Conservation (phyloP, 2,888 invertebrate species). For the Tetanocera ferruginea region DNA sequence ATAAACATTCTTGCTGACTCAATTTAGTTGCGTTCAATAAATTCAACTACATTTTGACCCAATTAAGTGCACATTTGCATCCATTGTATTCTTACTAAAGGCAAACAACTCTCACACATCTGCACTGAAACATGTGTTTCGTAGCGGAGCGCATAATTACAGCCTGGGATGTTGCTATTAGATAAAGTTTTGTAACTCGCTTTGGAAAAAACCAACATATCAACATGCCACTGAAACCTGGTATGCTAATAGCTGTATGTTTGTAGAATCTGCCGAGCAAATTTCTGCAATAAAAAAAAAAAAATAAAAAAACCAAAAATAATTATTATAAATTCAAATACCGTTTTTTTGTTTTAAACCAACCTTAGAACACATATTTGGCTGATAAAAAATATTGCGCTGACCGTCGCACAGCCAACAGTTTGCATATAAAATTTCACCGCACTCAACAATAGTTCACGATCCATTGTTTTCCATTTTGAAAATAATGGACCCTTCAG, state of each 20-base stretch:
- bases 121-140: neutral
- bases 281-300: constrained; percentile 42
- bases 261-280: constrained; percentile 50
- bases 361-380: constrained; percentile 56
- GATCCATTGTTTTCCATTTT: constrained; percentile 48
- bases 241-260: constrained; percentile 51
- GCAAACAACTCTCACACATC: neutral
- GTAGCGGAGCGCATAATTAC: constrained; percentile 52
- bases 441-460: constrained; percentile 44
- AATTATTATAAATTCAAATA: neutral
- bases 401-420: constrained; percentile 46
- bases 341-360: neutral
- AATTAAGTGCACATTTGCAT: no score
- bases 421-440: constrained; percentile 52
- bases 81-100: no score
- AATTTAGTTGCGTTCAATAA: no score
- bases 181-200: constrained; percentile 52
- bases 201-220: constrained; percentile 45
- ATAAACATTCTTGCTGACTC: no score
- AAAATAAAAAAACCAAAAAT: neutral
- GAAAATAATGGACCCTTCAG: constrained; percentile 53
- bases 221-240: constrained; percentile 51
- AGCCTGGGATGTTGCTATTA: constrained; percentile 56
- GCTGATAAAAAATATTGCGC: constrained; percentile 42
- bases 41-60: no score